phyloP scores from a whole-genome alignment of 2,888 invertebrate genomes.

The Erebia ligea region DNA sequence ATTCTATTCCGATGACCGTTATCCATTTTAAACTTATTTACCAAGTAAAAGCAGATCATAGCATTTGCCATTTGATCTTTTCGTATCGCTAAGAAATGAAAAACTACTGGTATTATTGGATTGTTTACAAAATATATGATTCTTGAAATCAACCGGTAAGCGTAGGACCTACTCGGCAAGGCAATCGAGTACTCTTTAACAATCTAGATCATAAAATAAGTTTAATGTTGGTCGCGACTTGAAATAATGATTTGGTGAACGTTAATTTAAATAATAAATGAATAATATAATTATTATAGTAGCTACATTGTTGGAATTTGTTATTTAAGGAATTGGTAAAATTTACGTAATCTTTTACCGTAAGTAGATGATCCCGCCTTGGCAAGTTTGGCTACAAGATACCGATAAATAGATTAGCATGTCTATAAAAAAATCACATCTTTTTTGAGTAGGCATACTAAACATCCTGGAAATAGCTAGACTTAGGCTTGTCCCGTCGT shows the following conservation, averaged over 20 bases:
- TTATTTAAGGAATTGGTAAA: too few relatives aligned
- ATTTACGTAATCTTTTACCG: background rate
- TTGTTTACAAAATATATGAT: background rate
- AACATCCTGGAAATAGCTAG: too few relatives aligned
- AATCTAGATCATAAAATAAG: conserved; percentile 5
- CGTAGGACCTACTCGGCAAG: conserved; percentile 1
- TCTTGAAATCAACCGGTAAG: conserved; percentile 12
- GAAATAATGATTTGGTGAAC: conserved; percentile 1
- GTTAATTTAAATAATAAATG: conserved; percentile 7
- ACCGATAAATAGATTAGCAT: too few relatives aligned
- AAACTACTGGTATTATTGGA: background rate
- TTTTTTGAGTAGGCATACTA: too few relatives aligned
- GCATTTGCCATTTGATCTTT: background rate
- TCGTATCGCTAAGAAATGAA: background rate
- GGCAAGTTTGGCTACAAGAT: too few relatives aligned
- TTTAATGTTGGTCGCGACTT: conserved; percentile 4
- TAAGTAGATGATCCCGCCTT: too few relatives aligned
- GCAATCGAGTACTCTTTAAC: conserved; percentile 20
- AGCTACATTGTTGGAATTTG: too few relatives aligned
- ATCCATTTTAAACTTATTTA: background rate
- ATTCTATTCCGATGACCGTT: too few relatives aligned
- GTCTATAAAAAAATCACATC: too few relatives aligned
- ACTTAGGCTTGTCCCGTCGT: too few relatives aligned
- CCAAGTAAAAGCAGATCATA: background rate
- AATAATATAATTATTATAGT: too few relatives aligned